Evolutionary conservation across 2,113 vertebrate genomes (phyloP), one percentile per base, ranked within the genome.

Genomic region (Xiphias gladius): DNA sequence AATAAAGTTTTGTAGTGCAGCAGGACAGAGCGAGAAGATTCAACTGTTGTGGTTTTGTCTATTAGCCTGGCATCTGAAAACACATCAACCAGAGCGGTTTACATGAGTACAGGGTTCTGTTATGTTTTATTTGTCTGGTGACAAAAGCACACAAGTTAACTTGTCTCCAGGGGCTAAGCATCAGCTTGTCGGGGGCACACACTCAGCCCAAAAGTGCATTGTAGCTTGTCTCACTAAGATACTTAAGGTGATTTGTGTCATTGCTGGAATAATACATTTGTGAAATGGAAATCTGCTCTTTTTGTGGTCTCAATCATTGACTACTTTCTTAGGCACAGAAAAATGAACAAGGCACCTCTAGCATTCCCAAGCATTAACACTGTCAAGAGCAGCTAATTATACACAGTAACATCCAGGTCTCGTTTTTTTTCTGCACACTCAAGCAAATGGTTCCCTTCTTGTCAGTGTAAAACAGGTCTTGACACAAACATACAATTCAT

Each of bases 341-440:
- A 94, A 94, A 94, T 89, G 87, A 95, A 94, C 93, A 96, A 96
- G 95, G 95, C 95, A 96, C 95, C 94, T 94, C 93, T 92, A 96
- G 89, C 94, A 90, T 91, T 91, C 90, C 82, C 85, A 94, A 95
- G 93, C 94, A 81, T 93, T 91, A 95, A 95, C 93, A 96, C 93
- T 94, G 90, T 89, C 48, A 72, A 89, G 90, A 91, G 87, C 90
- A 92, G 92, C 93, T 90, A 86, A 93, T 92, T 92, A 88, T 86
- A 93, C 93, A 91, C 89, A 91, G 94, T 94, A 93, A 86, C 91
- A 80, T 92, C 84, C 85, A 78, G 87, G 91, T 92, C 92, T 91
- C 74, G 4, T 63, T 79, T 92, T 76, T 61, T 85, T 63, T 61
- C 84, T 69, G 77, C 74, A 73, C 76, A 80, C 79, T 86, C 85